Evolutionary conservation across 2,113 vertebrate species (phyloP).

Genomic region (Phrynosoma platyrhinos): DNA sequence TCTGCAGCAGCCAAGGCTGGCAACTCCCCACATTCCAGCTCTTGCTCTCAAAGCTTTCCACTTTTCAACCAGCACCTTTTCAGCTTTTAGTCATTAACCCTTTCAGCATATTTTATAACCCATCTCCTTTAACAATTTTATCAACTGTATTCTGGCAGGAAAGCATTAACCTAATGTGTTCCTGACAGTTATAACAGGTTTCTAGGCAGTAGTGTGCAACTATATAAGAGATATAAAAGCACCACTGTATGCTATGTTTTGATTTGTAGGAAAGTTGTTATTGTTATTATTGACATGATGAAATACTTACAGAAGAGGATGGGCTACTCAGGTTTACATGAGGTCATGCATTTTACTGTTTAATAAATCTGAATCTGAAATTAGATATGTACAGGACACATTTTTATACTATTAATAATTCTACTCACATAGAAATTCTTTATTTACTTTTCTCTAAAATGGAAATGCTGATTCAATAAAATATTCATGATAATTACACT

Average conservation of each 20-base stretch:
- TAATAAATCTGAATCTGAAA: background rate
- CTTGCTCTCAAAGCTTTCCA: too few relatives aligned
- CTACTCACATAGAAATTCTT: conserved; percentile 31
- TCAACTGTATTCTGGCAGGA: too few relatives aligned
- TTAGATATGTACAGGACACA: background rate
- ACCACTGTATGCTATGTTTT: too few relatives aligned
- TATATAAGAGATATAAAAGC: background rate
- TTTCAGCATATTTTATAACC: too few relatives aligned
- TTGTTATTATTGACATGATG: conserved; percentile 48
- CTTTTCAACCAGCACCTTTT: too few relatives aligned
- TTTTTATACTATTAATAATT: conserved; percentile 23
- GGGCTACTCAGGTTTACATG: conserved; percentile 16
- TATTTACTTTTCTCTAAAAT: conserved; percentile 54
- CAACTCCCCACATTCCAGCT: too few relatives aligned
- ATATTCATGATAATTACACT: conserved; percentile 54
- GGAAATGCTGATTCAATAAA: conserved; percentile 52
- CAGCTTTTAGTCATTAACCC: too few relatives aligned
- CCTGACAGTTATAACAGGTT: too few relatives aligned
- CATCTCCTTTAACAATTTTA: too few relatives aligned
- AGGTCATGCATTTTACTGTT: background rate
- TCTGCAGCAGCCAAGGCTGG: too few relatives aligned
- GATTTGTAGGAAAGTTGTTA: background rate
- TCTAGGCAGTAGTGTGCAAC: background rate
- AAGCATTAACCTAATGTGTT: too few relatives aligned
- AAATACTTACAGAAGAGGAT: conserved; percentile 42